Conservation (phyloP, 2,888 invertebrate genomes). For the Parasteatoda lunata region DNA sequence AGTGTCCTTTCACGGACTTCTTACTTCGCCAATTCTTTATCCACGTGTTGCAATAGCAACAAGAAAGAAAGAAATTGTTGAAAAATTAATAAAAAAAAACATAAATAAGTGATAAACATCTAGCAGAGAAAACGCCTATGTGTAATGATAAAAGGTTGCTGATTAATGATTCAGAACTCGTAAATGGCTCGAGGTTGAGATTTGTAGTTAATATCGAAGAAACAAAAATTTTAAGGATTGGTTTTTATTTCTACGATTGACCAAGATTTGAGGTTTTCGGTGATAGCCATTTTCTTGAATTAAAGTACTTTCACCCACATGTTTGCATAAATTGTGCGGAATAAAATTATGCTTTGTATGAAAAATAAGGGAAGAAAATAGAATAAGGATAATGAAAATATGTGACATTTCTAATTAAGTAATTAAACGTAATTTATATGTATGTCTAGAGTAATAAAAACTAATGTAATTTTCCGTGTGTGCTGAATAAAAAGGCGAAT, state of each 20-base stretch:
- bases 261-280: too few species aligned
- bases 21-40: conserved; percentile 36
- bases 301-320: too few species aligned
- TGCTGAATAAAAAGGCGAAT: too few species aligned
- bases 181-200: conserved; percentile 22
- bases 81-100: conserved; percentile 7
- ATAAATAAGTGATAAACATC: conserved; percentile 7
- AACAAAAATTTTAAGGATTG: neutral
- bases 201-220: neutral
- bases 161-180: conserved; percentile 49
- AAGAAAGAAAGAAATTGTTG: conserved; percentile 20
- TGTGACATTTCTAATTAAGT: too few species aligned
- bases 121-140: conserved; percentile 52
- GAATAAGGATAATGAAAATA: too few species aligned
- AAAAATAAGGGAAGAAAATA: too few species aligned
- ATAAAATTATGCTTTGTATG: too few species aligned
- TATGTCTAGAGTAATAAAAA: too few species aligned
- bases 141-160: conserved; percentile 14
- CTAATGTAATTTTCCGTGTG: too few species aligned
- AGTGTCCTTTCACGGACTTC: conserved; percentile 44
- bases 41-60: conserved; percentile 24
- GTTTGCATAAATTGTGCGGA: too few species aligned
- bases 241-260: neutral
- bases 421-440: too few species aligned
- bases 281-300: too few species aligned